Base-by-base conservation (phyloP, 2,888 invertebrate genomes). In the Ganaspis brasiliensis region DNA sequence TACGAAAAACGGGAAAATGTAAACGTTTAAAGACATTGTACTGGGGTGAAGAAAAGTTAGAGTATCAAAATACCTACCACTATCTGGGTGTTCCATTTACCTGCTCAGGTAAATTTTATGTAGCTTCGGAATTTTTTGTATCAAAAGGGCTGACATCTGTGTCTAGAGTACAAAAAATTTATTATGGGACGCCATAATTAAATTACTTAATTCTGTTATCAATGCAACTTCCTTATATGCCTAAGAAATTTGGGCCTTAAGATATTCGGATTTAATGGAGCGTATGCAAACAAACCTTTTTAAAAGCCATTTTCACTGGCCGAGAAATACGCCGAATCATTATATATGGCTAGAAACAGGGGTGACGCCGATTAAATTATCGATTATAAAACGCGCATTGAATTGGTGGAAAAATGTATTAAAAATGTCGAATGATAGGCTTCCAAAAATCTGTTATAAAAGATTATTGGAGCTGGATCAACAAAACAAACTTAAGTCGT, bases 321-420 rank as follows among this genome's bases (percentile, higher is more conserved):
- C 72, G 10, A 31, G 12, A 6, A 55, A 56, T 40, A 73, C 59
- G 4, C 73, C 73, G 1, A 57, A 57, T 6, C 59, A 73, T 21
- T 10, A 59, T 8, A 4, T 73, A 0, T 37, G 56, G 59, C 9
- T 8, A 21, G 71, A 71, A 71, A 52, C 55, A 24, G 2, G 24
- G 9, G 55, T 52, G 16, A 31, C 24, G 9, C 55, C 71, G 4
- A 10, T 71, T 21, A 52, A 52, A 9, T 71, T 24, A 5, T 49
- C 14, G 16, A 9, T 71, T 21, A 9, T 57, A 0, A 57, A 56
- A 21, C 31, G n/a, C 19, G 52, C 19, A 19, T 19, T 49, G 5
- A 40, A 45, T 45, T 70, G 70, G 70, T 70, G 49, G 70, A 40
- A 2, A 14, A 70, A 70, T 16, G 14, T 70, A 1, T 8, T 70